Conservation (phyloP, 2,888 invertebrate species). For the Eueremaeus valkanovi region DNA sequence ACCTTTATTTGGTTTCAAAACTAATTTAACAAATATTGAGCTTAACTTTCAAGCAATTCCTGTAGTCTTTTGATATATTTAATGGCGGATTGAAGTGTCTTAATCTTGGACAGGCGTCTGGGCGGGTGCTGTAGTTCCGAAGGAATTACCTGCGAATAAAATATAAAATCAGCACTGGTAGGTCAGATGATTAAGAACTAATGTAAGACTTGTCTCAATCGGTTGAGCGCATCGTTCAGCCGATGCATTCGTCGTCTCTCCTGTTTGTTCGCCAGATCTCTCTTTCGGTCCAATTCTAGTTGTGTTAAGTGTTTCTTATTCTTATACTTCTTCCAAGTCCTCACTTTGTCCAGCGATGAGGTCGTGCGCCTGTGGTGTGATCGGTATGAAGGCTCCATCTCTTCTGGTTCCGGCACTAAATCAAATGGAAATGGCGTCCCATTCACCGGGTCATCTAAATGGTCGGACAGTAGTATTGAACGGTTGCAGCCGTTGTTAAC, state of each 20-base stretch:
- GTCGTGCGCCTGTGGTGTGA: background rate
- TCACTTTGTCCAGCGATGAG: constrained; percentile 2
- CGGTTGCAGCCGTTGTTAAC: background rate
- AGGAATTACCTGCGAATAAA: constrained; percentile 35
- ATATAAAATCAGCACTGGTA: background rate
- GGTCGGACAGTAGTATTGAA: background rate
- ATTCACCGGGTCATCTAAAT: background rate
- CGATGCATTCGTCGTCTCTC: constrained; percentile 42
- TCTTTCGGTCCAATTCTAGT: constrained; percentile 39
- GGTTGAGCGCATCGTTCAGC: constrained; percentile 37
- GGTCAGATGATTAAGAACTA: background rate
- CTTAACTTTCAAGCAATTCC: constrained; percentile 31
- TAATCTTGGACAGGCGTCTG: constrained; percentile 39
- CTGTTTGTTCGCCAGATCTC: constrained; percentile 42
- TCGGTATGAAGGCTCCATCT: background rate
- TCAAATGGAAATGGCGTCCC: background rate
- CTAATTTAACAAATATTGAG: too few relatives aligned
- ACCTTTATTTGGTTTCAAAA: too few relatives aligned
- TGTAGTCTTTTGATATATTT: constrained; percentile 35
- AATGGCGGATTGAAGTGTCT: constrained; percentile 41
- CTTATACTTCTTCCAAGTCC: constrained; percentile 38
- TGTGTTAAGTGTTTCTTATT: constrained; percentile 34
- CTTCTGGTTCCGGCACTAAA: background rate
- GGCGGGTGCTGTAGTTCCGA: constrained; percentile 28
- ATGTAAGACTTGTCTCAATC: constrained; percentile 27